Base-by-base conservation (phyloP, 1,140 invertebrate species). In the Aphis gossypii region DNA sequence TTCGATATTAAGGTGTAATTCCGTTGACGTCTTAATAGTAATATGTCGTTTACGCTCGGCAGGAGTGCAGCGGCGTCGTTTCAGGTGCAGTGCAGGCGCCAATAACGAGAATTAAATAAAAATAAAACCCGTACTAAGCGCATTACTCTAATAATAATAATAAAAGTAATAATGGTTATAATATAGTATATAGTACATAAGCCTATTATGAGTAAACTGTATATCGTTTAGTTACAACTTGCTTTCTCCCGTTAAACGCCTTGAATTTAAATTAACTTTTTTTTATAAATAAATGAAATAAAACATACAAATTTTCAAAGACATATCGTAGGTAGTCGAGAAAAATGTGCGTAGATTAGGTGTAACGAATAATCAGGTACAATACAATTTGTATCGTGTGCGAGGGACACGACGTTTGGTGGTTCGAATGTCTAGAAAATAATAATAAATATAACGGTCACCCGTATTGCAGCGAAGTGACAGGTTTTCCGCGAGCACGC, bases 31-130 rank as follows among this genome's bases (percentile, higher is more conserved):
- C 60, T 76, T 76, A 76, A 76, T 35, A 76, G n/a, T 35, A 14
- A 68, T 68, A 30, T n/a, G 30, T 68, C 60, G 60, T 68, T 68
- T 68, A 68, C 60, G 30, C 60, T 35, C 60, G 30, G n/a, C n/a
- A 30, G 60, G 60, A 76, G 60, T 76, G 60, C 60, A 76, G 30
- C 60, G 60, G 60, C n/a, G 14, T 76, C 60, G n/a, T 76, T 76
- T 76, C 60, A 76, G 60, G 60, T n/a, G 60, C 60, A n/a, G n/a
- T n/a, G 14, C 60, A n/a, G 60, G 60, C 60, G 60, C 60, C 60
- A 68, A 68, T 68, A 76, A 76, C 60, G 60, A 76, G 60, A 76
- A 76, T 76, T 76, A 35, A 76, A 76, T 35, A 76, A n/a, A n/a
- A 68, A 76, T 76, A 76, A 76, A 76, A 76, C 60, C 30, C n/a